Conservation (phyloP, 2,888 invertebrate genomes). For the Drosophila demipolita region DNA sequence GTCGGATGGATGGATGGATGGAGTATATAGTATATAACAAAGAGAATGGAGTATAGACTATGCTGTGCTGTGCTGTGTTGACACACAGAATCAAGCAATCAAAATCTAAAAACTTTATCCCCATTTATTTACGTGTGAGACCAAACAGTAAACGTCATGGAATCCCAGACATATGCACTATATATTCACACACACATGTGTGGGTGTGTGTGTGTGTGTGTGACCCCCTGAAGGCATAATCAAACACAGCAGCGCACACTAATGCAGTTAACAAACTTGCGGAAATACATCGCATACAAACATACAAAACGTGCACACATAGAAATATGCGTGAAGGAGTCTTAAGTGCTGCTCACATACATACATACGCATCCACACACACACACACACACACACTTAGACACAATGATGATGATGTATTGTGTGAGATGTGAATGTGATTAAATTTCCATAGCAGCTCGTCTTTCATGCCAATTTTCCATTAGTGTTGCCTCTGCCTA, state of each 20-base stretch:
- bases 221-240: constrained; percentile 70
- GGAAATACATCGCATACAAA: constrained; percentile 55
- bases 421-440: constrained; percentile 80
- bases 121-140: constrained; percentile 66
- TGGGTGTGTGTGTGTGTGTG: constrained; percentile 31
- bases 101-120: constrained; percentile 80
- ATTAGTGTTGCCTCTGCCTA: constrained; percentile 65
- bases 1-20: constrained; percentile 8
- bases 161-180: constrained; percentile 35
- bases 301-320: constrained; percentile 34
- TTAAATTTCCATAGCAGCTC: constrained; percentile 81
- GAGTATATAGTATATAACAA: not conserved
- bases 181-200: constrained; percentile 2
- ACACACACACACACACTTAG: constrained; percentile 15
- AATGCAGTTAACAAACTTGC: constrained; percentile 81
- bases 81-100: constrained; percentile 82
- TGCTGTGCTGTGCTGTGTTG: constrained; percentile 49
- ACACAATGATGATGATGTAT: constrained; percentile 78
- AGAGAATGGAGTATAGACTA: not conserved
- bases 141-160: constrained; percentile 59
- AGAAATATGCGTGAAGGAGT: constrained; percentile 57
- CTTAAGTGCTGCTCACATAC: constrained; percentile 65
- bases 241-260: constrained; percentile 75
- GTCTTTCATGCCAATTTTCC: constrained; percentile 81
- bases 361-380: constrained; percentile 21